These are phyloP conservation scores for Autographa gamma DNA, from an alignment of 2,888 invertebrate genomes.

Conservation along the genomic window DNA sequence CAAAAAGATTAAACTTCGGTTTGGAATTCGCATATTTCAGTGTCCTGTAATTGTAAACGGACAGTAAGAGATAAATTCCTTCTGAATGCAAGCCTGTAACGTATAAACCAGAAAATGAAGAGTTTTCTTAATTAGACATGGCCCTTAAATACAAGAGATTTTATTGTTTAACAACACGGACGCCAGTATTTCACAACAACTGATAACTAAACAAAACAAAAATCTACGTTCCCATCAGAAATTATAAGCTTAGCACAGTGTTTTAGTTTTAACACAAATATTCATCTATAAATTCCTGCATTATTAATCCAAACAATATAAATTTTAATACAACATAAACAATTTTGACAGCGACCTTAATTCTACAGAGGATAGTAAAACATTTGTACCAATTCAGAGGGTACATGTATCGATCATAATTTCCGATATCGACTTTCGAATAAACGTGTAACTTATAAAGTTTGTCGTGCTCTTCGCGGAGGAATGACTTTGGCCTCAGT, in stretches of 20 bases:
- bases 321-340: constrained; percentile 4
- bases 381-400: not conserved
- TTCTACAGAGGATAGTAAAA: constrained; percentile 1
- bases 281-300: not conserved
- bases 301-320: not conserved
- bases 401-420: not conserved
- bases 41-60: constrained; percentile 45
- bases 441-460: constrained; percentile 24
- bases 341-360: constrained; percentile 3
- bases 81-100: constrained; percentile 2
- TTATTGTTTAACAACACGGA: not conserved
- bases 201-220: too few species aligned
- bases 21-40: constrained; percentile 49
- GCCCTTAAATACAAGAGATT: not conserved
- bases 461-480: constrained; percentile 20
- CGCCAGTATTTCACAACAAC: too few species aligned
- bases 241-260: not conserved
- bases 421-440: not conserved
- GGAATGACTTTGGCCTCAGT: constrained; percentile 34
- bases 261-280: not conserved
- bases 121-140: constrained; percentile 17
- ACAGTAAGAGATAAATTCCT: constrained; percentile 44
- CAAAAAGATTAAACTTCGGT: constrained; percentile 24
- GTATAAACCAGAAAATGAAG: constrained; percentile 26
- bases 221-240: not conserved